phyloP scores from a whole-genome alignment of 2,113 vertebrate species.

The Hemibagrus wyckioides region DNA sequence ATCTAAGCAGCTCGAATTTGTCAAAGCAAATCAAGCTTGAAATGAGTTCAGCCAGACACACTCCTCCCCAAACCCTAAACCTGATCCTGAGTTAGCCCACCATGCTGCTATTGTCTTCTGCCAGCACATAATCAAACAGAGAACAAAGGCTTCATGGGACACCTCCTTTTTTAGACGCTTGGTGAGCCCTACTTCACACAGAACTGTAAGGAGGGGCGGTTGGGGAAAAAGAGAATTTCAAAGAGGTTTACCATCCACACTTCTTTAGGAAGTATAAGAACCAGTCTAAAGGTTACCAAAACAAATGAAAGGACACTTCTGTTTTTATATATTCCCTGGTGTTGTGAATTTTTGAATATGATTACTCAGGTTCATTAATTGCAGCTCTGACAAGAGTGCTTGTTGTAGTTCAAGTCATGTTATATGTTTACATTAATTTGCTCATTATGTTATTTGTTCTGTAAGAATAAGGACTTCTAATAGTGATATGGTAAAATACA shows the following conservation, averaged over 20 bases:
- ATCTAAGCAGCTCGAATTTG: slow-evolving; percentile 67
- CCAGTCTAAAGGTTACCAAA: slow-evolving; percentile 49
- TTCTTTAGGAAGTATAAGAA: slow-evolving; percentile 36
- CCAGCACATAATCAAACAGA: slow-evolving; percentile 57
- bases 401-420: neutral
- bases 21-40: slow-evolving; percentile 68
- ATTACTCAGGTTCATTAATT: neutral
- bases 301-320: slow-evolving; percentile 46
- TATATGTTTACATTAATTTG: neutral
- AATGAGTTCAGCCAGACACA: slow-evolving; percentile 62
- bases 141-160: slow-evolving; percentile 52
- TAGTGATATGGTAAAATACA: neutral
- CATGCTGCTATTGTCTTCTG: slow-evolving; percentile 58
- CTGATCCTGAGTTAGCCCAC: slow-evolving; percentile 45
- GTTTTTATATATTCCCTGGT: neutral
- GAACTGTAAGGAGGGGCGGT: slow-evolving; percentile 18
- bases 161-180: slow-evolving; percentile 42
- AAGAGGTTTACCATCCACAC: slow-evolving; percentile 37
- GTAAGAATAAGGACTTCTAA: neutral
- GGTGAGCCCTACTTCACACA: slow-evolving; percentile 49
- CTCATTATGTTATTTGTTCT: neutral
- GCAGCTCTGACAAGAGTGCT: neutral
- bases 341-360: neutral
- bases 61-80: slow-evolving; percentile 49
- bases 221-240: slow-evolving; percentile 53